A percentile compares a stretch with the other conserved stretches of the same genome.
Evolutionary conservation across 2,888 invertebrate genomes (phyloP).

Genomic region (Stenolophus ochropezus): DNA sequence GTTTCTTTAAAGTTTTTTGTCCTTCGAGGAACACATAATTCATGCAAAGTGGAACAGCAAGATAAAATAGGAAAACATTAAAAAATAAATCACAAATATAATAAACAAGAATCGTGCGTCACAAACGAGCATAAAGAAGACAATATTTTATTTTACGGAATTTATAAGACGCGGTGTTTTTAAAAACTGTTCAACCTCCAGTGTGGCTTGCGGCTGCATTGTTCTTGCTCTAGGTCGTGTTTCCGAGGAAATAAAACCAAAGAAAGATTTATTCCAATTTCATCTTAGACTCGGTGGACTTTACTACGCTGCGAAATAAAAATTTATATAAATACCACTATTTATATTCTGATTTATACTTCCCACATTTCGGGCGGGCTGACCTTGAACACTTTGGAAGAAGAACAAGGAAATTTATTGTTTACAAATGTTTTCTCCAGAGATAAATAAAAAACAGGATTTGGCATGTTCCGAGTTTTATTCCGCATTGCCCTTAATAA

Average conservation of each 20-base stretch:
- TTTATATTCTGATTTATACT: constrained; percentile 25
- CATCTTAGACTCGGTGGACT: constrained; percentile 24
- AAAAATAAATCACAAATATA: constrained; percentile 51
- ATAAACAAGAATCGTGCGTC: constrained; percentile 49
- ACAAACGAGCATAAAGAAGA: constrained; percentile 40
- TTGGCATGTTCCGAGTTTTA: not conserved
- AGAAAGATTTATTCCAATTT: constrained; percentile 40
- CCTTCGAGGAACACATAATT: constrained; percentile 24
- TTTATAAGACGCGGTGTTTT: constrained; percentile 44
- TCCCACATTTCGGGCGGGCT: not conserved
- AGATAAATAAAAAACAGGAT: not conserved
- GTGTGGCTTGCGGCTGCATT: not conserved
- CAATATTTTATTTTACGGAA: constrained; percentile 48
- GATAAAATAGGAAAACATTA: constrained; percentile 45
- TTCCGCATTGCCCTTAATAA: not conserved
- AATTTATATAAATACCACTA: constrained; percentile 23
- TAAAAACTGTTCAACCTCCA: constrained; percentile 14
- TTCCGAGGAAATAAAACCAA: constrained; percentile 22
- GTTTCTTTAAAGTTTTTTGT: constrained; percentile 30
- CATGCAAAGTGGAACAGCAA: constrained; percentile 50
- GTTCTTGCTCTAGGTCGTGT: constrained; percentile 26
- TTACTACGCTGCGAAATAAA: not conserved
- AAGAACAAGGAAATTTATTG: not conserved
- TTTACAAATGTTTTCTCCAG: not conserved
- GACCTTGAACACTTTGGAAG: not conserved